These are phyloP conservation scores for Clytia hemisphaerica DNA, from an alignment of 30 jellyfish, hydroid and myxozoan genomes.

Conservation along the genomic window DNA sequence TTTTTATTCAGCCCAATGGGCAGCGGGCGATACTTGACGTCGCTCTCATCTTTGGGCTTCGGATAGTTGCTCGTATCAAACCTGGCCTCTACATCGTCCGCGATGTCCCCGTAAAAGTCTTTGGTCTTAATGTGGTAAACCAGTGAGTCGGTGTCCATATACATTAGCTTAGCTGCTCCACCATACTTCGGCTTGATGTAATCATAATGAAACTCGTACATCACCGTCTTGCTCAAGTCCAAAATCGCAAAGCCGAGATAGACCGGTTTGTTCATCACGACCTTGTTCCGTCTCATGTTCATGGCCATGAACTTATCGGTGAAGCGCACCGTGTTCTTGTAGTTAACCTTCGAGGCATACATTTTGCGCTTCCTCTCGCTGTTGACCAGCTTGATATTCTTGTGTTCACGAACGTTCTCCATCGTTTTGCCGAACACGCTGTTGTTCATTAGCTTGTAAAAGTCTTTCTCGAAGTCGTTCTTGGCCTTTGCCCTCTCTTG, in stretches of 20 bases:
- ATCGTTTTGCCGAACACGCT: not conserved
- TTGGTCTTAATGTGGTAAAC: slow-evolving; percentile 35
- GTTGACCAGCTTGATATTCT: not conserved
- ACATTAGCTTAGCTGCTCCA: slow-evolving; percentile 29
- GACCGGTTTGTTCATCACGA: not conserved
- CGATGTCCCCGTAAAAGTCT: slow-evolving; percentile 34
- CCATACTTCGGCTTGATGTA: slow-evolving; percentile 17
- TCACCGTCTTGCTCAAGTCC: slow-evolving; percentile 17
- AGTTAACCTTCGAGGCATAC: slow-evolving; percentile 27
- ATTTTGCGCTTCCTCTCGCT: not conserved
- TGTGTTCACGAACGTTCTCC: slow-evolving; percentile 2
- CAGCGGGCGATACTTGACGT: not conserved
- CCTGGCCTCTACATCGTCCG: no score
- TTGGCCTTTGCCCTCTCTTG: not conserved
- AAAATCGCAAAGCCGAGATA: slow-evolving; percentile 11
- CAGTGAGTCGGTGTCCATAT: slow-evolving; percentile 43
- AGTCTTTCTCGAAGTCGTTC: slow-evolving; percentile 14
- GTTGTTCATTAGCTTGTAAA: not conserved
- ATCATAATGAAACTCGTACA: slow-evolving; percentile 10
- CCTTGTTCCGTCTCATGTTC: not conserved
- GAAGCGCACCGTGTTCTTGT: slow-evolving; percentile 10
- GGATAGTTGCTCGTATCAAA: slow-evolving; percentile 2
- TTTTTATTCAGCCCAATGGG: no score
- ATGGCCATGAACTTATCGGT: slow-evolving; percentile 27
- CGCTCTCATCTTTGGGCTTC: not conserved